A percentile compares a stretch with the other conserved stretches of the same genome.
Conservation (phyloP, 2,797 vertebrate species). For the Coranthus polyacanthus region DNA sequence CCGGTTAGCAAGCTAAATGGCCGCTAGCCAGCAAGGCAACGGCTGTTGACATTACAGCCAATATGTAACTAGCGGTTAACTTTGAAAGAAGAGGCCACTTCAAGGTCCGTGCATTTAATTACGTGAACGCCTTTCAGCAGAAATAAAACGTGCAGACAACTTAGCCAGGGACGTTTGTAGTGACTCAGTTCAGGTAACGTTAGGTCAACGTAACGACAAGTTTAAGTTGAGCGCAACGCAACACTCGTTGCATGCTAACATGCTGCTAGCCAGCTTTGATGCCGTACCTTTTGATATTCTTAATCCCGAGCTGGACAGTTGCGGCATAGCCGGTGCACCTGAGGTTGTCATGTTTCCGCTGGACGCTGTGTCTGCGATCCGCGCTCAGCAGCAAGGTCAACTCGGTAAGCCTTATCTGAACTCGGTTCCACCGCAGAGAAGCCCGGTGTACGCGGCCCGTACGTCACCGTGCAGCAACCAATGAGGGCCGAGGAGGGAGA, state of each 20-base stretch:
- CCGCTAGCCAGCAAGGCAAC: not conserved
- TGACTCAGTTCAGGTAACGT: not conserved
- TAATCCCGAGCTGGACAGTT: constrained; percentile 62
- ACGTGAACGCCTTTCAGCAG: not conserved
- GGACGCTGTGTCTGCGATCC: not conserved
- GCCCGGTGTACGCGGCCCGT: fast-evolving
- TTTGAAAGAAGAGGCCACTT: not conserved
- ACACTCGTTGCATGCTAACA: constrained; percentile 19
- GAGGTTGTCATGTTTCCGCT: constrained; percentile 42
- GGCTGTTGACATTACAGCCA: not conserved
- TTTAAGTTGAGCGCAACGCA: not conserved
- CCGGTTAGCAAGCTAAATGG: not conserved
- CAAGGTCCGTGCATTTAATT: fast-evolving
- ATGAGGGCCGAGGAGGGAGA: constrained; percentile 30
- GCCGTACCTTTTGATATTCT: constrained; percentile 80
- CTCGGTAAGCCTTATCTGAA: constrained; percentile 21
- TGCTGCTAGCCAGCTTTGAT: not conserved
- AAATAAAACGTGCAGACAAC: fast-evolving
- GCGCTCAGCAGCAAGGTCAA: constrained; percentile 72
- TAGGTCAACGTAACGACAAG: constrained; percentile 2
- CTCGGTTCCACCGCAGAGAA: constrained; percentile 6
- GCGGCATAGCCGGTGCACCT: constrained; percentile 32
- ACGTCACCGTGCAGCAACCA: constrained; percentile 66
- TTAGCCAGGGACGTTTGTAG: fast-evolving
- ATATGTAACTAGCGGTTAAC: not conserved